Base-by-base conservation (phyloP, 2,113 vertebrate genomes). In the Macroglossus sobrinus region DNA sequence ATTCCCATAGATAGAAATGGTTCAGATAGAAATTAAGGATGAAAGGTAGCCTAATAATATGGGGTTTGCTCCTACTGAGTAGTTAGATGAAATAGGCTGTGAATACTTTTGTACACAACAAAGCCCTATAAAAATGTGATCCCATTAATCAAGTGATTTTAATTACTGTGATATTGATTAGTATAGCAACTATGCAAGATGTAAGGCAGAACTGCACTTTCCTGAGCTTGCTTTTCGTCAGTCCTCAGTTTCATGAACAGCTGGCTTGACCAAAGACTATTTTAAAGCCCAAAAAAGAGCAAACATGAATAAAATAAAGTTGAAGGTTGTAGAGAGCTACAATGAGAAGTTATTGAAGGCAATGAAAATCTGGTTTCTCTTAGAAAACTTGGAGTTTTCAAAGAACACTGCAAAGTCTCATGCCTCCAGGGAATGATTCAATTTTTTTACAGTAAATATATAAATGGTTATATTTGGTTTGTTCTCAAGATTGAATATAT, bases 81-180 rank as follows among this genome's bases (percentile, higher is more conserved):
- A 92, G 30, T 22, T 90, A 76, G 47, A 97, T 87, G 95, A 96
- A 96, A 91, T 93, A 91, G 93, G 76, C 66, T 93, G 74, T 88
- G 94, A 97, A 96, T 93, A 43, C 81, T 97, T 81, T n/a, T 43
- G 12, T 47, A 81, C 94, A 93, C 84, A 96, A 96, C 64, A 45
- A 66, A 96, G 63, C 55, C 15, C 86, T 92, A 38, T 79, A 91
- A 96, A 72, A 97, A 95, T 4, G 33, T 68, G 93, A 95, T 76
- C 94, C 89, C 97, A 98, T 98, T 98, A 97, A 93, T 96, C 97
- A 95, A 75, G 61, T 38, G 81, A 96, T 97, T 97, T 97, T 98
- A 91, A 98, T 97, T 97, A 98, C 26, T 45, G 72, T 76, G 78
- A 96, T 63, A 98, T 92, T 95, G 98, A 97, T 96, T 97, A 55